Conservation (phyloP, 2,888 invertebrate genomes). For the Troides aeacus region DNA sequence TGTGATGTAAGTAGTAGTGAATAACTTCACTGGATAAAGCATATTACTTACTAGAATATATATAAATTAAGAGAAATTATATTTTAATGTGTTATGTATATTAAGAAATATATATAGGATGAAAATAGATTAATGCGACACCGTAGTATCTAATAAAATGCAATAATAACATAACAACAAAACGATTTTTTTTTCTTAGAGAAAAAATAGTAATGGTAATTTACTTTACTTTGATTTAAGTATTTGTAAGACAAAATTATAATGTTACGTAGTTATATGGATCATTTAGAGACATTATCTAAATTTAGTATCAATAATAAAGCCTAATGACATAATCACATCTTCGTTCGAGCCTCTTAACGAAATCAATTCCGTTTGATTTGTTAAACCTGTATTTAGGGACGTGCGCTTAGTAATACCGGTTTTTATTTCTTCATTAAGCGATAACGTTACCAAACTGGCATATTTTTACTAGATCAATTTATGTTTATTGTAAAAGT, state of each 20-base stretch:
- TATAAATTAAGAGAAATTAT: too few relatives aligned
- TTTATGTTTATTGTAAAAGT: background rate
- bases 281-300: slow-evolving; percentile 12
- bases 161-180: too few relatives aligned
- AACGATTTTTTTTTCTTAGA: too few relatives aligned
- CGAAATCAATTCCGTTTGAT: slow-evolving; percentile 21
- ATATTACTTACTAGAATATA: too few relatives aligned
- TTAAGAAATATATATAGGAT: too few relatives aligned
- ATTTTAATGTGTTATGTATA: too few relatives aligned
- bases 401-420: slow-evolving; percentile 3
- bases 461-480: background rate
- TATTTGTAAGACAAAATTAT: slow-evolving; percentile 1
- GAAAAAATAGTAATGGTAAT: too few relatives aligned
- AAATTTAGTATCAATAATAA: slow-evolving; percentile 25
- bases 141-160: too few relatives aligned
- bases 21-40: too few relatives aligned
- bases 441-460: background rate
- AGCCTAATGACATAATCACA: slow-evolving; percentile 25
- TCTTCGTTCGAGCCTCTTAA: slow-evolving; percentile 9
- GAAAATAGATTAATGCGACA: too few relatives aligned
- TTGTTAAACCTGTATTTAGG: slow-evolving; percentile 20
- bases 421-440: background rate
- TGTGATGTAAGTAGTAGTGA: too few relatives aligned
- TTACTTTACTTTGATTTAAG: background rate
- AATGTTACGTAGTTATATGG: slow-evolving; percentile 13